Conservation (phyloP, 2,797 vertebrate species). For the Macroramphosus scolopax region DNA sequence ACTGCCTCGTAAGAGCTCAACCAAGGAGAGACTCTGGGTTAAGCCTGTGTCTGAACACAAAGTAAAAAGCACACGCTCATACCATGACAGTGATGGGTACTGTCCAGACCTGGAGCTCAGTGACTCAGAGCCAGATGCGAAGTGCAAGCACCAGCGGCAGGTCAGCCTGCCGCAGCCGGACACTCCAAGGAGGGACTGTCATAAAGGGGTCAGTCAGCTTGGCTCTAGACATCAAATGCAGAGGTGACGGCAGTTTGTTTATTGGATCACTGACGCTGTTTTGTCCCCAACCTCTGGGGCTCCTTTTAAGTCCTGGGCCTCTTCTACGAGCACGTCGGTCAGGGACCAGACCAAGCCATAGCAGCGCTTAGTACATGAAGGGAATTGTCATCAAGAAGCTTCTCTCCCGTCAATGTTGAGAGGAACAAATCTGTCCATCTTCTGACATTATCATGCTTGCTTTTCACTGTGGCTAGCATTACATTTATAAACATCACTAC, state of each 20-base stretch:
- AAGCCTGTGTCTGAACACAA: slow-evolving; percentile 79
- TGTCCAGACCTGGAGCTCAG: slow-evolving; percentile 95
- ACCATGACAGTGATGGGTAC: slow-evolving; percentile 95
- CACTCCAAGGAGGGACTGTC: slow-evolving; percentile 74
- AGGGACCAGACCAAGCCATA: slow-evolving; percentile 29
- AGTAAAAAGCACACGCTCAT: slow-evolving; percentile 69
- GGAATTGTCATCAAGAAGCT: neutral
- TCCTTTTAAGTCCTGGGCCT: slow-evolving; percentile 47
- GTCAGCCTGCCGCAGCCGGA: slow-evolving; percentile 72
- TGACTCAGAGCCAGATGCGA: slow-evolving; percentile 93
- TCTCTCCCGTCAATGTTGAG: no score
- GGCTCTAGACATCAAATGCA: slow-evolving; percentile 84
- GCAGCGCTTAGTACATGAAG: slow-evolving; percentile 13
- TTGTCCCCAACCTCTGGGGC: slow-evolving; percentile 16
- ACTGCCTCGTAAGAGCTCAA: slow-evolving; percentile 75
- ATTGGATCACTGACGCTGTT: slow-evolving; percentile 22
- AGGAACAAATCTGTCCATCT: slow-evolving; percentile 7
- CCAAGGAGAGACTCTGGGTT: slow-evolving; percentile 85
- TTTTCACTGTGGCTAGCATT: slow-evolving; percentile 14
- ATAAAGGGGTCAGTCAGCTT: slow-evolving; percentile 70
- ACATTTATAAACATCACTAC: slow-evolving; percentile 31
- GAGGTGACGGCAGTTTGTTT: slow-evolving; percentile 84
- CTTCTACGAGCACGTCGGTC: slow-evolving; percentile 22
- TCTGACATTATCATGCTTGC: slow-evolving; percentile 35
- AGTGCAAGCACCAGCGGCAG: slow-evolving; percentile 76